Evolutionary conservation across 2,888 invertebrate genomes (phyloP), one percentile per base, ranked within the genome.

Genomic region (Lysandra bellargus): DNA sequence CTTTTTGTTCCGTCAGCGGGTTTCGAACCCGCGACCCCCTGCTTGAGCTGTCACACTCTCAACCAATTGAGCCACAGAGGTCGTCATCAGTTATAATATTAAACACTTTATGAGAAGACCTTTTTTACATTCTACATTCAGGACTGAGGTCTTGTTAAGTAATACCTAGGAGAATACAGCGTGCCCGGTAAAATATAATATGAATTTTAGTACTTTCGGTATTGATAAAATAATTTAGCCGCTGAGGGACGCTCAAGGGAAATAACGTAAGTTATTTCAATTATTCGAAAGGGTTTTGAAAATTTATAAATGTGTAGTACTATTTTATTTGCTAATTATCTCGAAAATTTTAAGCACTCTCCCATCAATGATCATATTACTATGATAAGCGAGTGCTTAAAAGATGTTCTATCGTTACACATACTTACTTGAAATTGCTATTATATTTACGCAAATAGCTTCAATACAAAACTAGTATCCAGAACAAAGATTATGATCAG

Each of bases 131-230:
- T 23, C 17, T 57, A 7, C n/a, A 61, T 61, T 23, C 61, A n/a
- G n/a, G 7, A 23, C 30, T 69, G 33, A 69, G 33, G 17, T 33
- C 33, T 69, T 69, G 33, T 69, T 69, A 69, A 33, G 69, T 69
- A 69, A 69, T 33, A 33, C 69, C 69, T 69, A 69, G 69, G 69
- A 69, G 33, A 69, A 69, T 69, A 37, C 14, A 33, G 33, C 69
- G 33, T 1, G 33, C 14, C 37, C 14, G 37, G 17, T 69, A 69
- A 37, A 69, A 69, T 37, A 69, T 37, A 37, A 69, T 33, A 69
- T 37, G 33, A 69, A 69, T 69, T 4, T 33, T 69, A 69, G 33
- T 33, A 69, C 33, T 69, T 33, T 69, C 69, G 33, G 69, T 33
- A 69, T 33, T 37, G 69, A 33, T 37, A 69, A 69, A 69, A 69